phyloP scores from a whole-genome alignment of 2,797 vertebrate genomes.

The Huso huso region DNA sequence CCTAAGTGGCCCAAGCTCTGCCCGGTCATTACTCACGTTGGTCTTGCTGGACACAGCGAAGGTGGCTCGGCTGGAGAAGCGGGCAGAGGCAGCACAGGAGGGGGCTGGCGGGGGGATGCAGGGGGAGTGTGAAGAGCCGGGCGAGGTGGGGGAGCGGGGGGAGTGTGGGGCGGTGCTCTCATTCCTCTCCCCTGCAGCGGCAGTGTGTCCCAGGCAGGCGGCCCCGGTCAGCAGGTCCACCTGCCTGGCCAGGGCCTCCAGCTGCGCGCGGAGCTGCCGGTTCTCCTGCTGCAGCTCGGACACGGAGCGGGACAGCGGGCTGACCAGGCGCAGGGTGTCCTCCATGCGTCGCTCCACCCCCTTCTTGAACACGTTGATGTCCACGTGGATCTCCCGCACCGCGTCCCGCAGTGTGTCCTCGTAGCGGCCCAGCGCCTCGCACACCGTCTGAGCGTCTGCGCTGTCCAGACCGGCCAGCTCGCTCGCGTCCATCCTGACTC shows the following conservation, averaged over 20 bases:
- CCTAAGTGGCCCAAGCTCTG: background rate
- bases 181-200: conserved; percentile 35
- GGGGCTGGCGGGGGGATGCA: conserved; percentile 26
- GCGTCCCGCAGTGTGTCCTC: conserved; percentile 72
- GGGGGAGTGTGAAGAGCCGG: conserved; percentile 36
- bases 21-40: conserved; percentile 62
- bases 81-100: conserved; percentile 31
- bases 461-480: conserved; percentile 40
- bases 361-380: conserved; percentile 74
- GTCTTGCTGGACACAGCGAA: conserved; percentile 66
- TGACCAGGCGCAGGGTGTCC: conserved; percentile 68
- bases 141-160: conserved; percentile 23
- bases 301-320: conserved; percentile 68
- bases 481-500: conserved; percentile 46
- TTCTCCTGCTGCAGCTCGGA: conserved; percentile 84
- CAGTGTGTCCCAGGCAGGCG: conserved; percentile 9
- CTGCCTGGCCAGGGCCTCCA: conserved; percentile 73
- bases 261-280: conserved; percentile 71
- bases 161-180: conserved; percentile 27
- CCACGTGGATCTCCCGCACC: conserved; percentile 75
- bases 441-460: conserved; percentile 65
- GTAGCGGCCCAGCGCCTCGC: conserved; percentile 68
- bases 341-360: conserved; percentile 79
- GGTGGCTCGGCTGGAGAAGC: conserved; percentile 70
- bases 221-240: conserved; percentile 69